Conservation (phyloP, 2,797 vertebrate genomes). For the Enteromius radiatus region DNA sequence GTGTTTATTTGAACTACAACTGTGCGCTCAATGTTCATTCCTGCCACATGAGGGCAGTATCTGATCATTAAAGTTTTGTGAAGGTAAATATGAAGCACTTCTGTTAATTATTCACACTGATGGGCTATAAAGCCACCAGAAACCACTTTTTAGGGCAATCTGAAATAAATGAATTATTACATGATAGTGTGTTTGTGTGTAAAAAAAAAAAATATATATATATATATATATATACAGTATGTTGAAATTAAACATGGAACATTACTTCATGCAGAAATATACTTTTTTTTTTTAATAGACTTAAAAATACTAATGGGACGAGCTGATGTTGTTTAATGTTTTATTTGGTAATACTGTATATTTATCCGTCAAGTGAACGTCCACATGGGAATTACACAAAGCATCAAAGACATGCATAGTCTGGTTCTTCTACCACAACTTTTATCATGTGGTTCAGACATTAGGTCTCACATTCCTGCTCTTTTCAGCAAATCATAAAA, state of each 20-base stretch:
- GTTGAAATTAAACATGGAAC: not conserved
- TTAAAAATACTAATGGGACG: not conserved
- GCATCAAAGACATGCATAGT: conserved; percentile 87
- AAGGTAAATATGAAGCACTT: not conserved
- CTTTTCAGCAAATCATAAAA: conserved; percentile 69
- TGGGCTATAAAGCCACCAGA: not conserved
- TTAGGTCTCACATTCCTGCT: conserved; percentile 72
- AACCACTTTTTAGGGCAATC: not conserved
- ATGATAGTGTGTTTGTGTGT: not conserved
- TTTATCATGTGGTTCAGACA: conserved; percentile 71
- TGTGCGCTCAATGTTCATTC: conserved; percentile 7
- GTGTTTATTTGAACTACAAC: conserved; percentile 26
- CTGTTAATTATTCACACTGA: not conserved
- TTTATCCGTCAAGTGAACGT: conserved; percentile 82
- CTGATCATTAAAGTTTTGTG: not conserved
- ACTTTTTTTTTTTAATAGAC: not conserved
- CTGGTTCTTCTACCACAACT: conserved; percentile 78
- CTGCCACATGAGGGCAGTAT: conserved; percentile 54
- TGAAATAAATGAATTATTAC: not conserved
- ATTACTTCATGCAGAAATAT: not conserved
- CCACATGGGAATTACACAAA: conserved; percentile 85
- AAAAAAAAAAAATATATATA: too few species aligned
- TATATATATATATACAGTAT: not conserved
- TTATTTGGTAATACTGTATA: conserved; percentile 93
- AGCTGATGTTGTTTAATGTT: conserved; percentile 50